Conservation (phyloP, 1,140 invertebrate species). For the Chionoecetes opilio region DNA sequence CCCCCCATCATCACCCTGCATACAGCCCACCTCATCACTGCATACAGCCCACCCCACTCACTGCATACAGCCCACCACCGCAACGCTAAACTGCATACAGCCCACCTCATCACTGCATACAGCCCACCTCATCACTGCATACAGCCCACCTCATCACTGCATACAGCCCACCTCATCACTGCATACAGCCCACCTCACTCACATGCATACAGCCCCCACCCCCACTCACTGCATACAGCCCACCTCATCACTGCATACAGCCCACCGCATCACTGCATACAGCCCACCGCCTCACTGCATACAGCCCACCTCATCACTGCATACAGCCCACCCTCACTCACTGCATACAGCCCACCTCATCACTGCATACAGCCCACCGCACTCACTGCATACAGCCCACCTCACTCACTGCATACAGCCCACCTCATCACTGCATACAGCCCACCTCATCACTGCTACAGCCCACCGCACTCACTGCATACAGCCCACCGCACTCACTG, state of each 20-base stretch:
- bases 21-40: background rate
- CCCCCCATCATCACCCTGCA: background rate
- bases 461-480: background rate
- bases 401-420: background rate
- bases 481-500: background rate
- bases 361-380: background rate
- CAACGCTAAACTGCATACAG: background rate
- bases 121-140: background rate
- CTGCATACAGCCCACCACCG: constrained; percentile 24
- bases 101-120: background rate
- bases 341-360: background rate
- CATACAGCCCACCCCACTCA: background rate
- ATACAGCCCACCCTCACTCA: background rate
- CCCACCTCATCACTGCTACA: background rate
- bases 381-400: constrained; percentile 11
- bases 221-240: background rate
- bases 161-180: background rate
- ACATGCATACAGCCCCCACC: no score
- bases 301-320: background rate
- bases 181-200: background rate
- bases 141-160: background rate
- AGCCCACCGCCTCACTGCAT: background rate
- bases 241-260: background rate
- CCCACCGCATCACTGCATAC: background rate
- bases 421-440: background rate